Conservation (phyloP, 2,888 invertebrate genomes). For the Apodemia hepburni region DNA sequence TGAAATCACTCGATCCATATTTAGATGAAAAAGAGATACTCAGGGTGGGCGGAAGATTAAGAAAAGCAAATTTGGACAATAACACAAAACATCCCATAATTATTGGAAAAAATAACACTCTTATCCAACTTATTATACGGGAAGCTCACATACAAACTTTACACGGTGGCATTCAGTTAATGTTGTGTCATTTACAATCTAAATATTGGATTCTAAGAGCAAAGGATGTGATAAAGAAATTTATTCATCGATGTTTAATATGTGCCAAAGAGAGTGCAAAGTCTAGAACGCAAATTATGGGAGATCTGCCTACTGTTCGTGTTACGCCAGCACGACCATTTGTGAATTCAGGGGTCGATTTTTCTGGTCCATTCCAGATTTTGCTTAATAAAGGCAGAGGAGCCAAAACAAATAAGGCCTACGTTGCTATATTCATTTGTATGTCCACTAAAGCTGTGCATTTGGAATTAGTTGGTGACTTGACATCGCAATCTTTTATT, state of each 20-base stretch:
- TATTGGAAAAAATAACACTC: background rate
- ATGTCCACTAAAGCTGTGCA: constrained; percentile 35
- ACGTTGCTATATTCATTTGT: constrained; percentile 37
- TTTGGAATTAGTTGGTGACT: constrained; percentile 32
- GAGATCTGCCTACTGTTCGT: constrained; percentile 32
- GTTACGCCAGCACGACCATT: constrained; percentile 34
- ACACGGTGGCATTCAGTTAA: background rate
- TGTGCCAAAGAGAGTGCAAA: background rate
- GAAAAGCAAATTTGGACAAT: background rate
- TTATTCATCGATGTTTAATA: background rate
- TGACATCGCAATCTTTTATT: constrained; percentile 34
- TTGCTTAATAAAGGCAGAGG: constrained; percentile 34
- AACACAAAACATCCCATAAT: background rate
- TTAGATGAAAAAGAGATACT: constrained; percentile 28
- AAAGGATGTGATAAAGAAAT: background rate
- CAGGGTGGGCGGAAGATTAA: constrained; percentile 33
- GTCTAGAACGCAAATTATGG: constrained; percentile 33
- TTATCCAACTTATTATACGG: background rate
- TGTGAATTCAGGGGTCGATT: constrained; percentile 34
- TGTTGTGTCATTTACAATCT: background rate
- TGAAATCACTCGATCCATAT: constrained; percentile 32
- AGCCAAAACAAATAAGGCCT: constrained; percentile 31
- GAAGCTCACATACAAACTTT: background rate
- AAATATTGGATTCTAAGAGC: background rate
- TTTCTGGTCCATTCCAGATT: constrained; percentile 34